Evolutionary conservation across 2,113 vertebrate species (phyloP).

Genomic region (Excalfactoria chinensis): DNA sequence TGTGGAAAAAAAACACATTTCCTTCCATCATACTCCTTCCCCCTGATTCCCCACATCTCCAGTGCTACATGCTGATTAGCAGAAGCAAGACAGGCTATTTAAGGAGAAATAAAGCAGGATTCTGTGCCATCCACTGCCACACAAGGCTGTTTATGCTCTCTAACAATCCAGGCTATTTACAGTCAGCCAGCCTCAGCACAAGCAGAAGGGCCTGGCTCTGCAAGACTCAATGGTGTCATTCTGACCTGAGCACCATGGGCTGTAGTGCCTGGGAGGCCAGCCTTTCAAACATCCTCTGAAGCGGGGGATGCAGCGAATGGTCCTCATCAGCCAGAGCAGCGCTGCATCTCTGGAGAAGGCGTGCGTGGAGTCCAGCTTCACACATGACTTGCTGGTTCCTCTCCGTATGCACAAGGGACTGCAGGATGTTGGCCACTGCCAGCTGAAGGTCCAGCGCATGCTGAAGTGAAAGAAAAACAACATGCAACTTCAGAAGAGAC

Average conservation of each 20-base stretch:
- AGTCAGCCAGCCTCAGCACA: rapidly evolving
- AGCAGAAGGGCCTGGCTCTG: neutral
- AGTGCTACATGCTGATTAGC: neutral
- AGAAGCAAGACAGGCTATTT: neutral
- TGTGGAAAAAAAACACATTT: neutral
- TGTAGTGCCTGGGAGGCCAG: conserved; percentile 95
- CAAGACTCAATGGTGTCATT: neutral
- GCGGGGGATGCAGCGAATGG: conserved; percentile 91
- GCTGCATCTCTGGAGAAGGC: conserved; percentile 91
- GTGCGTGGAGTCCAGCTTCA: conserved; percentile 91
- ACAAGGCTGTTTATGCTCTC: neutral
- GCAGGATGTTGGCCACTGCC: conserved; percentile 93
- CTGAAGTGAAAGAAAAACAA: conserved; percentile 70
- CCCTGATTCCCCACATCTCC: rapidly evolving
- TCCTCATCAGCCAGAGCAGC: conserved; percentile 94
- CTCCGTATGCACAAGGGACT: conserved; percentile 93
- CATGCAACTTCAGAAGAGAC: neutral
- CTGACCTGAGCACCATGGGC: conserved; percentile 94
- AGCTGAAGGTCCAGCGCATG: conserved; percentile 95
- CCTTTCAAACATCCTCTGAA: conserved; percentile 97
- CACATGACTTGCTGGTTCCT: conserved; percentile 97
- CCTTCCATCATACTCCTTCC: no score
- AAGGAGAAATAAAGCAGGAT: neutral
- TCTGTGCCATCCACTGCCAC: neutral
- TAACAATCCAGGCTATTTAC: neutral